These are phyloP conservation scores for Lates japonicus DNA, from an alignment of 2,797 vertebrate genomes.

Conservation along the genomic window DNA sequence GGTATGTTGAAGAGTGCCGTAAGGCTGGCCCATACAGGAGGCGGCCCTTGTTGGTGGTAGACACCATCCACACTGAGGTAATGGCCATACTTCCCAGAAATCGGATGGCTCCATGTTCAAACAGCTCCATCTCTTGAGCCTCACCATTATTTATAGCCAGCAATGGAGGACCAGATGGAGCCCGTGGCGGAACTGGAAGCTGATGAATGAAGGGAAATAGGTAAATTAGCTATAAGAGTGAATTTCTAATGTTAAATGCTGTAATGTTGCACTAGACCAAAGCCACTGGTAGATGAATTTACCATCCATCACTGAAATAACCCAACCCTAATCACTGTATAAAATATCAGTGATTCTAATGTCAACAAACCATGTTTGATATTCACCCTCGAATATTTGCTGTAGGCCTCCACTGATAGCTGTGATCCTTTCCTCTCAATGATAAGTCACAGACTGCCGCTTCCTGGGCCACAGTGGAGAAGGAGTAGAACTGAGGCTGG, in stretches of 20 bases:
- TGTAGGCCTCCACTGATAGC: conserved; percentile 23
- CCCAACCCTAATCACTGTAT: too few relatives aligned
- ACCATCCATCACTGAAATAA: too few relatives aligned
- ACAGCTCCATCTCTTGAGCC: background rate
- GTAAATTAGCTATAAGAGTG: too few relatives aligned
- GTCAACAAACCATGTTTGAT: too few relatives aligned
- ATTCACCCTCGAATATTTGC: conserved; percentile 36
- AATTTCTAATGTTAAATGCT: too few relatives aligned
- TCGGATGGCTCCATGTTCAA: conserved; percentile 45
- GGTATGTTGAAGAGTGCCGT: conserved; percentile 61
- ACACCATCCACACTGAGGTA: conserved; percentile 41
- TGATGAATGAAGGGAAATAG: background rate
- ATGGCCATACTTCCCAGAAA: conserved; percentile 49
- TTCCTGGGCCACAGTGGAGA: conserved; percentile 37
- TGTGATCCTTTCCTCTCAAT: conserved; percentile 33
- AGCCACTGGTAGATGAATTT: too few relatives aligned
- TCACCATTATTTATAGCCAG: accelerated
- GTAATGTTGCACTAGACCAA: too few relatives aligned
- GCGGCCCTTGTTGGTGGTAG: conserved; percentile 54
- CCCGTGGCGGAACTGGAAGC: conserved; percentile 51
- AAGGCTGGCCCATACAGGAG: conserved; percentile 22
- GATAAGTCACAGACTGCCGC: background rate
- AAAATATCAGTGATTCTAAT: too few relatives aligned
- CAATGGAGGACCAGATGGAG: background rate
- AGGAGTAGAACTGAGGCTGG: conserved; percentile 18